Conservation (phyloP, 2,888 invertebrate genomes). For the Hetaerina titia region DNA sequence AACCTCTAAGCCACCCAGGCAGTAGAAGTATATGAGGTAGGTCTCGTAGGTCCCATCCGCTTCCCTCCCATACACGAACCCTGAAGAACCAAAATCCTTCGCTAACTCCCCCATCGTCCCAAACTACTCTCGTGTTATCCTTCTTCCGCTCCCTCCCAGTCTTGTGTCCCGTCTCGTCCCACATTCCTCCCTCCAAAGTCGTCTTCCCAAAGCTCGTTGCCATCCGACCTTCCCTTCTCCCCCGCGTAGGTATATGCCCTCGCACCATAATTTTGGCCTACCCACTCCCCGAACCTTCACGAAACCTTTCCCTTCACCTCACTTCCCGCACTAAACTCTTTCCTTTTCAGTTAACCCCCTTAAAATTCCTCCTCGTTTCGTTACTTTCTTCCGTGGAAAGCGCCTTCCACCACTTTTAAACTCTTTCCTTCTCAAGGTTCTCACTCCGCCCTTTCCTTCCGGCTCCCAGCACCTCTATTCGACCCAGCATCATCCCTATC, state of each 20-base stretch:
- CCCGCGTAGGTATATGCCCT: neutral
- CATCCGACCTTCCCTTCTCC: neutral
- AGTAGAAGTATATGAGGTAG: too few relatives aligned
- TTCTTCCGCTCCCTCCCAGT: neutral
- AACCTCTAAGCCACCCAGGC: too few relatives aligned
- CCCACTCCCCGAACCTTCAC: neutral
- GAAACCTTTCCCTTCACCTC: neutral
- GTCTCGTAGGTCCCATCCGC: too few relatives aligned
- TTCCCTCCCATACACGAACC: too few relatives aligned
- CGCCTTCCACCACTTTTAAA: too few relatives aligned
- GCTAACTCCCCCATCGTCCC: too few relatives aligned
- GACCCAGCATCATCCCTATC: neutral
- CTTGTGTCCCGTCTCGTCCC: neutral
- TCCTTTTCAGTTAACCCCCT: constrained; percentile 3
- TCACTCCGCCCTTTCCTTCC: neutral
- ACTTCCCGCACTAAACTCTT: neutral
- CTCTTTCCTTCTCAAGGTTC: neutral
- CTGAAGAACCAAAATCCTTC: too few relatives aligned
- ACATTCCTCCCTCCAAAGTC: neutral
- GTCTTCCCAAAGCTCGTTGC: neutral
- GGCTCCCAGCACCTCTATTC: too few relatives aligned
- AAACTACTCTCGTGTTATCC: neutral
- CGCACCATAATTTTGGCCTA: neutral
- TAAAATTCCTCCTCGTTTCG: neutral
- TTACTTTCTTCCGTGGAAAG: neutral